Base-by-base conservation (phyloP, 2,797 vertebrate species). In the Holocentrus rufus region DNA sequence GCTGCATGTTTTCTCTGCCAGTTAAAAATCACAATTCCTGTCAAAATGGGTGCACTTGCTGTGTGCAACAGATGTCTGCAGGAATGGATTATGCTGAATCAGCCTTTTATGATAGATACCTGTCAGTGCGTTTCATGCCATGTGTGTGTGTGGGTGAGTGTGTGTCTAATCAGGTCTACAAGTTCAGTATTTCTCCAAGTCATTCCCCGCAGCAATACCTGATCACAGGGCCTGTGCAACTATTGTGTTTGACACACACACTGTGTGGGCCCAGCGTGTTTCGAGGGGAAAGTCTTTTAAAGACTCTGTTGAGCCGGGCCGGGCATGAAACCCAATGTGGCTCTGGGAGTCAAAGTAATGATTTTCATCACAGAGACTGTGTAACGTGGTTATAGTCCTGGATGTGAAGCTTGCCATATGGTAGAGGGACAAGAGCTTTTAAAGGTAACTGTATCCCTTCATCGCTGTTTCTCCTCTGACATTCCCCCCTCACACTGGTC, bases 171-270 rank as follows among this genome's bases (percentile, higher is more conserved):
- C 88, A 93, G 84, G 77, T 78, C 73, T 69, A 80, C 39, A 68
- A 50, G 44, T 77, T 36, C 50, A 87, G 64, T 58, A 83, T 85
- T 78, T 83, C 54, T 86, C 62, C 34, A 22, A 71, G 79, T 79
- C 31, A 36, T 65, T 85, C 55, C 72, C 69, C 72, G 36, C 56
- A 82, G 83, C 69, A 69, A 84, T 93, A 83, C 90, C 91, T 92
- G 92, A 92, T 95, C 94, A 94, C 78, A 88, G 93, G 92, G 93
- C 94, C 92, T 89, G 87, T 87, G 91, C 79, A 87, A 89, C 85
- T 83, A 93, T 93, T 94, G 93, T 93, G 91, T 95, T 95, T 95
- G 94, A 95, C 95, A 95, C 92, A 93, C 84, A 62, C 74, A 78
- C 72, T 89, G 85, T 91, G 87, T 87, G 87, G 88, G 78, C 85